These are phyloP conservation scores for Volucella inflata DNA, from an alignment of 2,888 invertebrate species.

Conservation along the genomic window DNA sequence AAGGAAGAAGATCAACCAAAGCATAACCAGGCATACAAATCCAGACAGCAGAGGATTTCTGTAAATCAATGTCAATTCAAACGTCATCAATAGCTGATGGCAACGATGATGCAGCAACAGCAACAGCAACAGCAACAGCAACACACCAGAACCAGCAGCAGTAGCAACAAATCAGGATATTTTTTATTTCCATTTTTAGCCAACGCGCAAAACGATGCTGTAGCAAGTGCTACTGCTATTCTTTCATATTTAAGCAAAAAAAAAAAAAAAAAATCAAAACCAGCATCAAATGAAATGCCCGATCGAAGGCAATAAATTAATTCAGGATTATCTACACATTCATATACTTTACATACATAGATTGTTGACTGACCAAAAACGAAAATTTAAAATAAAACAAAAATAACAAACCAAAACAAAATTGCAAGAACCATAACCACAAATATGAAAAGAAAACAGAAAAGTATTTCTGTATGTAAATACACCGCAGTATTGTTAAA, in stretches of 20 bases:
- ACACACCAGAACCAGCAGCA: not conserved
- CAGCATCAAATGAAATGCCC: conserved; percentile 69
- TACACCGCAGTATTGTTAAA: conserved; percentile 67
- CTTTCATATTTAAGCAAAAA: conserved; percentile 28
- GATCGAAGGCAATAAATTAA: conserved; percentile 74
- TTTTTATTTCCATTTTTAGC: conserved; percentile 74
- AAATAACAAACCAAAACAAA: conserved; percentile 13
- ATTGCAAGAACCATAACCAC: conserved; percentile 42
- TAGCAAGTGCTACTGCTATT: conserved; percentile 23
- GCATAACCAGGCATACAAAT: conserved; percentile 58
- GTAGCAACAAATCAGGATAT: conserved; percentile 61
- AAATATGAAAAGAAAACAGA: conserved; percentile 17
- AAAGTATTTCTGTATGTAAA: conserved; percentile 40
- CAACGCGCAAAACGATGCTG: conserved; percentile 25
- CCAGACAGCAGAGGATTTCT: conserved; percentile 55
- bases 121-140: conserved; percentile 1
- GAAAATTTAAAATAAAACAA: conserved; percentile 1
- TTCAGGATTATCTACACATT: conserved; percentile 69
- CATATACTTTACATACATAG: conserved; percentile 57
- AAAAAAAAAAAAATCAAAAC: conserved; percentile 25
- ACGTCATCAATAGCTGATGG: conserved; percentile 48
- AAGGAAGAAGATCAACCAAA: conserved; percentile 45
- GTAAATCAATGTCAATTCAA: conserved; percentile 73
- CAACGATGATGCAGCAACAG: conserved; percentile 33
- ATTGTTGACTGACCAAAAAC: conserved; percentile 71